phyloP scores from a whole-genome alignment of 2,888 invertebrate genomes.

The Lamproptera curius region DNA sequence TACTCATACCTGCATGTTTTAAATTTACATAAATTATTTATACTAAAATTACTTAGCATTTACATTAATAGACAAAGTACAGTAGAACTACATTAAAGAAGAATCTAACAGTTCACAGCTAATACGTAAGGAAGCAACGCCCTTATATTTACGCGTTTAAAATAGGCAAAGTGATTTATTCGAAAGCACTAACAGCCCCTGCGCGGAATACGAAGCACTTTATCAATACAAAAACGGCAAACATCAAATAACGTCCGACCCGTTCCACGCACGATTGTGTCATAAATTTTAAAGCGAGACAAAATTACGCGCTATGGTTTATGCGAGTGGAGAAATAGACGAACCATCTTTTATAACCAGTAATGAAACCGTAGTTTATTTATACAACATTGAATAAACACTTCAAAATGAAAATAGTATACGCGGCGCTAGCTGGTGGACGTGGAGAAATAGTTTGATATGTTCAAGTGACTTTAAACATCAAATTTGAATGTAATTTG shows the following conservation, averaged over 20 bases:
- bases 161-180: neutral
- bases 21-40: too few relatives aligned
- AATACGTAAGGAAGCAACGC: too few relatives aligned
- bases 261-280: neutral
- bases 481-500: too few relatives aligned
- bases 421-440: too few relatives aligned
- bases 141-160: neutral
- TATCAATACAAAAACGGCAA: neutral
- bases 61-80: too few relatives aligned
- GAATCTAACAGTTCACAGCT: too few relatives aligned
- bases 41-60: too few relatives aligned
- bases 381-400: slow-evolving; percentile 5
- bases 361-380: slow-evolving; percentile 10
- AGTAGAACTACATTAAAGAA: too few relatives aligned
- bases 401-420: slow-evolving; percentile 7
- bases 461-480: too few relatives aligned
- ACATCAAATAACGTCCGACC: slow-evolving; percentile 4
- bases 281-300: slow-evolving; percentile 6
- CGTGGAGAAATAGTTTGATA: too few relatives aligned
- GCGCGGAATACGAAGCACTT: neutral
- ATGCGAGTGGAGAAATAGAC: slow-evolving; percentile 6
- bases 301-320: slow-evolving; percentile 17
- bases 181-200: neutral
- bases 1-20: too few relatives aligned
- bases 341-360: slow-evolving; percentile 7